These are phyloP conservation scores for Seira musarum DNA, from an alignment of 2,888 invertebrate genomes.

Conservation along the genomic window DNA sequence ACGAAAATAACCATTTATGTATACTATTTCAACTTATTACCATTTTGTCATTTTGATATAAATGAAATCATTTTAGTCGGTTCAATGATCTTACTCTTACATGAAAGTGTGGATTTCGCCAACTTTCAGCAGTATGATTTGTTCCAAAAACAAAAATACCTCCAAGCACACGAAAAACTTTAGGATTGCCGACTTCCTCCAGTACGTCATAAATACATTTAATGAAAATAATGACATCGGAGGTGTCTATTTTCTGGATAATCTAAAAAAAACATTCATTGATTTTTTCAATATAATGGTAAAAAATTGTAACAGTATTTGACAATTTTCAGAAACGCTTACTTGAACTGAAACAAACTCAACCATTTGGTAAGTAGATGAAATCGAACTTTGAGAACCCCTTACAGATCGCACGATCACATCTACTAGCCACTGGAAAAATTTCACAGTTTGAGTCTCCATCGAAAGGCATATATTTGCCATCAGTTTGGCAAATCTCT, in stretches of 20 bases:
- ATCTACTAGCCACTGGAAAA: conserved; percentile 64
- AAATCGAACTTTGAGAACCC: conserved; percentile 36
- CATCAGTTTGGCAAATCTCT: conserved; percentile 53
- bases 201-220: conserved; percentile 46
- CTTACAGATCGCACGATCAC: conserved; percentile 48
- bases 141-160: conserved; percentile 50
- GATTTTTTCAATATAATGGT: neutral
- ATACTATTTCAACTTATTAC: too few relatives aligned
- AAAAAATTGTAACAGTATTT: too few relatives aligned
- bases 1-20: neutral
- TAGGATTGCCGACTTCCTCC: conserved; percentile 45
- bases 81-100: conserved; percentile 1
- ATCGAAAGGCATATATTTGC: conserved; percentile 55
- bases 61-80: conserved; percentile 14
- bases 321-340: conserved; percentile 10
- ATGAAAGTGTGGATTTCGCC: conserved; percentile 49
- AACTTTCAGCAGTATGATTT: conserved; percentile 23
- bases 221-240: conserved; percentile 28
- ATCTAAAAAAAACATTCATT: conserved; percentile 44
- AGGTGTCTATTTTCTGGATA: conserved; percentile 46
- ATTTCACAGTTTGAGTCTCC: conserved; percentile 47
- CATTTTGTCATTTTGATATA: too few relatives aligned
- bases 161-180: conserved; percentile 51
- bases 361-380: conserved; percentile 48
- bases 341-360: conserved; percentile 60